A percentile compares a stretch with the other conserved stretches of the same genome.
These are phyloP conservation scores for Gymnocheta viridis DNA, from an alignment of 2,888 invertebrate species.

Conservation along the genomic window DNA sequence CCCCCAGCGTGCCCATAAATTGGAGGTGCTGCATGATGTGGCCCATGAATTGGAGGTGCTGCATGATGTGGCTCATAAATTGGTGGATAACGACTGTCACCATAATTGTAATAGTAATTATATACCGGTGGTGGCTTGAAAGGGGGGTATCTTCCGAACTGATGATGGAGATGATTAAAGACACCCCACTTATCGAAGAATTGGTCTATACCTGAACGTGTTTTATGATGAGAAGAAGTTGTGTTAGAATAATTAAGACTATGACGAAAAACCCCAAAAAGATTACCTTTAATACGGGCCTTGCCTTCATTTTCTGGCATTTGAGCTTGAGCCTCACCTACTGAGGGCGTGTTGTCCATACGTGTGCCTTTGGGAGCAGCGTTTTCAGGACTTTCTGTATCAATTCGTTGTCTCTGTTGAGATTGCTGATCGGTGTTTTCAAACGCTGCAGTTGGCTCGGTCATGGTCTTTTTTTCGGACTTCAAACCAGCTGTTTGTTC, in stretches of 20 bases:
- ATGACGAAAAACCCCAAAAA: slow-evolving; percentile 76
- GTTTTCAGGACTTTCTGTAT: neutral
- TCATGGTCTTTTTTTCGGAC: neutral
- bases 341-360: neutral
- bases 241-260: slow-evolving; percentile 62
- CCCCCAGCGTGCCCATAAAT: slow-evolving; percentile 64
- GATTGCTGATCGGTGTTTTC: neutral
- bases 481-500: neutral
- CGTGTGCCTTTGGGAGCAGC: neutral
- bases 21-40: neutral
- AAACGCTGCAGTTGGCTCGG: neutral
- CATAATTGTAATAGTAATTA: slow-evolving; percentile 73
- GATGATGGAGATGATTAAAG: slow-evolving; percentile 65
- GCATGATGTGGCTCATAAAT: slow-evolving; percentile 42
- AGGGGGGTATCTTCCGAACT: slow-evolving; percentile 63
- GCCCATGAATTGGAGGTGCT: slow-evolving; percentile 29
- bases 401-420: slow-evolving; percentile 11
- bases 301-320: slow-evolving; percentile 72
- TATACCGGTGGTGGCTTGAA: slow-evolving; percentile 71
- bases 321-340: slow-evolving; percentile 75
- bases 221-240: slow-evolving; percentile 62
- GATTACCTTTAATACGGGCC: slow-evolving; percentile 78
- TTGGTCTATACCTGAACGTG: slow-evolving; percentile 54
- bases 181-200: slow-evolving; percentile 69
- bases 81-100: slow-evolving; percentile 57